Base-by-base conservation (phyloP, 2,113 vertebrate species). In the Piprites chloris region DNA sequence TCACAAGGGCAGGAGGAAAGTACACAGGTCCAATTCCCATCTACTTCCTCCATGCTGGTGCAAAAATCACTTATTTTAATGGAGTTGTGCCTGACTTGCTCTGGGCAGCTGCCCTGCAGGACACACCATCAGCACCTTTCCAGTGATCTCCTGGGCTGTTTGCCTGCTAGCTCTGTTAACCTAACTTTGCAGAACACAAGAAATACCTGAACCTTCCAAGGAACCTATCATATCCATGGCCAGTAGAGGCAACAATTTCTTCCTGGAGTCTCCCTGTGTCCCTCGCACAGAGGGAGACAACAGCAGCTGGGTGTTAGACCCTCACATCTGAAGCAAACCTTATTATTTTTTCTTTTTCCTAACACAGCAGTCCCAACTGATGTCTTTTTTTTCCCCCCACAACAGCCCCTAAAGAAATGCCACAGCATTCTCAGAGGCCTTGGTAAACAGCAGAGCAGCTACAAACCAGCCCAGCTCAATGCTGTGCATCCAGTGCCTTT, bases 221-320 rank as follows among this genome's bases (percentile, higher is more conserved):
- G 12, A 58, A 1, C 12, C n/a, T 9, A 5, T 37, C 41, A 13
- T 9, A 81, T 21, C 47, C n/a, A 32, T 0, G 4, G 41, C 46
- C 37, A n/a, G 52, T 28, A 20, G 16, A 59, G 42, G 22, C 33
- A 71, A 32, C 6, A 7, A 37, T 63, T 81, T 41, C n/a, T 52
- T 78, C 30, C 23, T 77, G 9, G 46, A n/a, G 6, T 30, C 33
- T 67, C 39, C 27, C 17, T 56, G 6, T 9, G 9, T 12, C 65
- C 39, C n/a, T 49, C 22, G 9, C 26, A 18, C 0, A 32, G 32
- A 56, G 11, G 13, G n/a, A 75, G 2, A 24, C 4, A 7, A 85
- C 73, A 76, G 30, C 49, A 77, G 47, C 28, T 27, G 1, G 20
- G 28, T 35, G 9, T 87, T 26, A 85, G n/a, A 49, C 3, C 14